A percentile compares a stretch with the other conserved stretches of the same genome.
Conservation (phyloP, 2,113 vertebrate species). For the Trogon surrucura region DNA sequence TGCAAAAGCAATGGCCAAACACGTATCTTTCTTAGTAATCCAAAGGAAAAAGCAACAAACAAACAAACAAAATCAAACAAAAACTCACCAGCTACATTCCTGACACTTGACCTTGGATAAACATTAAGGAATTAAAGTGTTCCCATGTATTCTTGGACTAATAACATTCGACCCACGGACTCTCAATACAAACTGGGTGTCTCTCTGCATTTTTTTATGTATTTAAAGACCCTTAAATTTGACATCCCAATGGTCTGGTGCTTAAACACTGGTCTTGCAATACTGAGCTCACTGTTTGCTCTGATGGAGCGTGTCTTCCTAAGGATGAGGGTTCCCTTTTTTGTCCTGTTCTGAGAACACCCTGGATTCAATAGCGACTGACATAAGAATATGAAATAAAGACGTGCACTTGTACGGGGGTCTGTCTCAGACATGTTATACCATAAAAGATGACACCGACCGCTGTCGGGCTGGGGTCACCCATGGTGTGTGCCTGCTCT, state of each 20-base stretch:
- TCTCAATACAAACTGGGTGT: not conserved
- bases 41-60: not conserved
- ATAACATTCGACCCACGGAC: not conserved
- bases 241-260: not conserved
- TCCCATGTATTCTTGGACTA: not conserved
- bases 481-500: not conserved
- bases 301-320: not conserved
- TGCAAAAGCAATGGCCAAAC: not conserved
- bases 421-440: not conserved
- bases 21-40: not conserved
- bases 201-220: not conserved
- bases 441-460: not conserved
- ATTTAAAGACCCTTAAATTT: not conserved
- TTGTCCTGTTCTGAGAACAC: not conserved
- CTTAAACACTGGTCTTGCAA: not conserved
- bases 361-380: not conserved
- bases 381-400: not conserved
- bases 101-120: not conserved
- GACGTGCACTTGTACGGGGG: not conserved
- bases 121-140: not conserved
- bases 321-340: not conserved
- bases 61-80: not conserved
- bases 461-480: not conserved
- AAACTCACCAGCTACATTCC: fast-evolving
- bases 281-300: not conserved